Evolutionary conservation across 2,888 invertebrate species (phyloP).

Genomic region (Acanthosepion esculentum): DNA sequence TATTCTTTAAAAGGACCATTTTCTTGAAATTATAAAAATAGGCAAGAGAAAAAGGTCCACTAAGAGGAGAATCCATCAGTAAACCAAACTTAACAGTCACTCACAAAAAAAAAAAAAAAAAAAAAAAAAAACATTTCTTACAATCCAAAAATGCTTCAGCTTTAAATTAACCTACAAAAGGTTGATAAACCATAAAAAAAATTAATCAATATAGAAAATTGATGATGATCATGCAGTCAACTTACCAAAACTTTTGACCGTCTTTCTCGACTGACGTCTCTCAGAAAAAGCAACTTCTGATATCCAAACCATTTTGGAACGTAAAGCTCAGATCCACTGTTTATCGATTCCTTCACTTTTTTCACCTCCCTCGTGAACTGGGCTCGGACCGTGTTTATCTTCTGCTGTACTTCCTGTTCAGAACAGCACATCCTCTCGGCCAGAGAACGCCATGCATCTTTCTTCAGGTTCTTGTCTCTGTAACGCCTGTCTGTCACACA

Average conservation of each 20-base stretch:
- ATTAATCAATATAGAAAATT: too few relatives aligned
- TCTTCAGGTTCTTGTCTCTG: background rate
- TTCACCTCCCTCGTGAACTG: background rate
- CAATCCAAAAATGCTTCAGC: too few relatives aligned
- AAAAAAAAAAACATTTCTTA: too few relatives aligned
- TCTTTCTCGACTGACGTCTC: background rate
- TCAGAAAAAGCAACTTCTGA: constrained; percentile 23
- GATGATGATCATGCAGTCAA: background rate
- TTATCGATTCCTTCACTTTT: background rate
- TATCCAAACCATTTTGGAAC: background rate
- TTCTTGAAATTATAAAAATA: too few relatives aligned
- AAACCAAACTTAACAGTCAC: too few relatives aligned
- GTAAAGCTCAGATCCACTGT: background rate
- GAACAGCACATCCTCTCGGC: constrained; percentile 12
- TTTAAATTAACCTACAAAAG: too few relatives aligned
- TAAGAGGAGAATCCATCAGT: too few relatives aligned
- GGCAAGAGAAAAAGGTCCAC: too few relatives aligned
- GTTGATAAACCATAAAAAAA: too few relatives aligned
- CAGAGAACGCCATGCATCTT: background rate
- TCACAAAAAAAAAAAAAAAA: too few relatives aligned
- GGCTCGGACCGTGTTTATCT: background rate
- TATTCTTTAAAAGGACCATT: too few relatives aligned
- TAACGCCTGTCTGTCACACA: background rate
- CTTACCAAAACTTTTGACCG: constrained; percentile 14
- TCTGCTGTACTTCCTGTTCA: background rate